Base-by-base conservation (phyloP, 2,113 vertebrate genomes). In the Psettodes erumei region DNA sequence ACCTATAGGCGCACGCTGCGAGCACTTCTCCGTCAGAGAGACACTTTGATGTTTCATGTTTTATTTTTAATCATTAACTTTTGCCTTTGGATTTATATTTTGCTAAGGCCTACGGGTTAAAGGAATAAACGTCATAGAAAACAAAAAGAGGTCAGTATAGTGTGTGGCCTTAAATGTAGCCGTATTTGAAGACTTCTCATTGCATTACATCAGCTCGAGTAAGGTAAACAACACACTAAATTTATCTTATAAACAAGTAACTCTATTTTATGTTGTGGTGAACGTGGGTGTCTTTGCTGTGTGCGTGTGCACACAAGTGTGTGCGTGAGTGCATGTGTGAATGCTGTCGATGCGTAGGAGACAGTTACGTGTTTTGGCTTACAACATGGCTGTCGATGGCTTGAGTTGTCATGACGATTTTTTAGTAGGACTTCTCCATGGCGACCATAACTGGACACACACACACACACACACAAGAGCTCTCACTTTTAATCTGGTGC, bases 401-500 rank as follows among this genome's bases (percentile, higher is more conserved):
- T 90, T 74, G 79, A 83, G 91, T 93, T 91, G 91, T 89, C 90
- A 93, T 94, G 92, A 83, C 86, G 71, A 94, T 91, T 88, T n/a
- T 90, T 91, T 91, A 83, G 87, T 81, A 87, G 79, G 85, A 87
- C 84, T 93, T 91, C 88, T 85, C 93, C 91, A 93, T 92, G 92
- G 91, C 85, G 91, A 94, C 86, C 63, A 85, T 85, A 82, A 88
- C 71, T 83, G 60, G 82, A 86, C 54, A 65, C 54, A 53, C 40
- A 65, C 45, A 53, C 40, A 65, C 45, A 54, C 48, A 25, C 48
- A 51, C 25, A 48, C 19, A 74, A 53, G 11, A 23, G n/a, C 60
- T 47, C 25, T 71, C 13, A 61, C 47, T 81, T 80, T 78, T 35
- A 62, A 76, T 76, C n/a, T 55, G 53, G 43, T 45, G 54, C 51